phyloP scores from a whole-genome alignment of 2,888 invertebrate species.

The Gastrophysa polygoni region DNA sequence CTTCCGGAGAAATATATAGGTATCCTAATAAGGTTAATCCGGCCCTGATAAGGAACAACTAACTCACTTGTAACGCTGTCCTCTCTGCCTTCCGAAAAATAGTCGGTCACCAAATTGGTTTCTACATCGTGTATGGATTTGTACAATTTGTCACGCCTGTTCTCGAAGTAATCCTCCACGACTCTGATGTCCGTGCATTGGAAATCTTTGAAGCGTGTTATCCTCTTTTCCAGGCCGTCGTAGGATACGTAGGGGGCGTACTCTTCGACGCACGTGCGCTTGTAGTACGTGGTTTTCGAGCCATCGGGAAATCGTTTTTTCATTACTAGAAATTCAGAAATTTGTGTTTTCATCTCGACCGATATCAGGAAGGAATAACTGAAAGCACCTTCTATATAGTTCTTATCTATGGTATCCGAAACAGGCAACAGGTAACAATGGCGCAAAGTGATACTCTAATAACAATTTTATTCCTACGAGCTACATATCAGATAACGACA shows the following conservation, averaged over 20 bases:
- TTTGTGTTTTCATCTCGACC: not conserved
- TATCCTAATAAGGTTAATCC: no score
- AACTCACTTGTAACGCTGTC: slow-evolving; percentile 71
- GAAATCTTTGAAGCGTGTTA: slow-evolving; percentile 68
- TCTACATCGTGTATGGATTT: slow-evolving; percentile 62
- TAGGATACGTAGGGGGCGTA: slow-evolving; percentile 77
- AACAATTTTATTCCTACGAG: no score
- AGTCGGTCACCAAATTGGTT: slow-evolving; percentile 63
- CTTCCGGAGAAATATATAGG: no score
- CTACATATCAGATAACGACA: no score
- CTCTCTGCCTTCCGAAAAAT: slow-evolving; percentile 68
- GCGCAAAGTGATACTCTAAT: no score
- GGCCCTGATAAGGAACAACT: no score
- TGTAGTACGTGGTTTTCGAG: slow-evolving; percentile 71
- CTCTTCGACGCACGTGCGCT: slow-evolving; percentile 75
- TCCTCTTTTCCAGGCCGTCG: slow-evolving; percentile 73
- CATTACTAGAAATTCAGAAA: slow-evolving; percentile 37
- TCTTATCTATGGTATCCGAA: no score
- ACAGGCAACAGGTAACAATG: no score
- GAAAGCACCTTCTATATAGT: no score
- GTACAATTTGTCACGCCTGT: slow-evolving; percentile 70
- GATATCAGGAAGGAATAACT: no score
- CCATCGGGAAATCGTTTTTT: slow-evolving; percentile 74
- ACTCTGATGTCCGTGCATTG: slow-evolving; percentile 58
- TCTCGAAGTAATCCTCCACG: slow-evolving; percentile 67